Evolutionary conservation across 2,797 vertebrate genomes (phyloP), one percentile per base, ranked within the genome.

Genomic region (Avahi laniger): DNA sequence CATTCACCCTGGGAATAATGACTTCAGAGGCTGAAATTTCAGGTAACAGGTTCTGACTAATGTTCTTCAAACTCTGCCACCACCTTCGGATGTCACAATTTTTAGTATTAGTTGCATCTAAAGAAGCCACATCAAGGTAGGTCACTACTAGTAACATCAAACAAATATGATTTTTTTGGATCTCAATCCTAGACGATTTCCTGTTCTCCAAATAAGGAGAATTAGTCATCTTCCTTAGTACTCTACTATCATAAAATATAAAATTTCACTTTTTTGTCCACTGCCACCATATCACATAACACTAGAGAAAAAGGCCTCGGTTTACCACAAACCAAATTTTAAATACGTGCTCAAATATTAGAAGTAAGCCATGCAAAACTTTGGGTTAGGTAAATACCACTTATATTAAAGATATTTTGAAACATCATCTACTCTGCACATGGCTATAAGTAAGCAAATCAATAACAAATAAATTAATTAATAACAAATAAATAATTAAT

Each of bases 51-150:
- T 76, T 94, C 94, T 97, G 93, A 97, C 91, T 95, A 83, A 95
- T 81, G 88, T 69, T 92, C 78, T 73, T 94, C 90, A 76, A 89
- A 70, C 69, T 82, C 93, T 92, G 89, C 91, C 92, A 89, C 91
- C 43, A 57, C 81, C 82, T 95, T 76, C 84, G 81, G 96, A 95
- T 96, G 95, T 97, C 94, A 93, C 92, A 96, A 85, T 70, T 70
- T 57, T 83, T 67, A 93, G 63, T 83, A 91, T 30, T 41, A 26
- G 67, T 93, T 95, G 84, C 91, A 70, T 94, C 84, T 94, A 69
- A 94, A 92, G 95, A 96, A 97, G 88, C 95, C 97, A 97, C 97
- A 97, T 98, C 96, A 97, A 97, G 95, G 94, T 80, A 89, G 87
- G 92, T 96, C 78, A 76, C 87, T 72, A 88, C 89, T 92, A 73